phyloP scores from a whole-genome alignment of 2,888 invertebrate species.

The Synergus japonicus region DNA sequence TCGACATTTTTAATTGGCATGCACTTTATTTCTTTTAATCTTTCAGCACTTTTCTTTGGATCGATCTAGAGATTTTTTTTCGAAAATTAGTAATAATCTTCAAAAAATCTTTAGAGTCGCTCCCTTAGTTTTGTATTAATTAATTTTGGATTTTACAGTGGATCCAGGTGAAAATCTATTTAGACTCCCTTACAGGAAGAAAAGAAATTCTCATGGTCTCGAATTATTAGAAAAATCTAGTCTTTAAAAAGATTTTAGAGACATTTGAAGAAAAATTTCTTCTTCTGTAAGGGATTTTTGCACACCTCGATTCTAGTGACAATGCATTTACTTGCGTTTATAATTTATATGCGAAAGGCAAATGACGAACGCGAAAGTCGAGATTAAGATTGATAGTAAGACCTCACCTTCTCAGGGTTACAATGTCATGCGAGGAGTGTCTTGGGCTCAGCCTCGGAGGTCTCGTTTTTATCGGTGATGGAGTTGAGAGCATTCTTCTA shows the following conservation, averaged over 20 bases:
- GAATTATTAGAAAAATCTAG: too few species aligned
- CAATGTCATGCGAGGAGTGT: conserved; percentile 77
- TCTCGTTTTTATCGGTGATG: conserved; percentile 78
- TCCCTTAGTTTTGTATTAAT: background rate
- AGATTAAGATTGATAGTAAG: background rate
- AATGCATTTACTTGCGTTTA: conserved; percentile 23
- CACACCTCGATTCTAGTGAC: conserved; percentile 33
- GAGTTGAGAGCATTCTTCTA: conserved; percentile 78
- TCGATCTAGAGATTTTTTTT: background rate
- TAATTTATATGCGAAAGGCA: conserved; percentile 2
- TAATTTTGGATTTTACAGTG: background rate
- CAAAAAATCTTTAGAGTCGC: too few species aligned
- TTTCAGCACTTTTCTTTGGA: background rate
- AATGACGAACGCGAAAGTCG: conserved; percentile 28
- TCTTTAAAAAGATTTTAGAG: background rate
- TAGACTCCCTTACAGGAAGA: background rate
- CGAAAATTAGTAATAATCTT: too few species aligned
- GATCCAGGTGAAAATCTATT: background rate
- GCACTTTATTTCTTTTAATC: background rate
- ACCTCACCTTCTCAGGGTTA: conserved; percentile 72
- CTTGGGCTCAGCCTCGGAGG: conserved; percentile 77
- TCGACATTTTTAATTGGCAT: background rate
- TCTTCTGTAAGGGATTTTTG: background rate
- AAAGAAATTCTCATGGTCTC: background rate
- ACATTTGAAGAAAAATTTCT: background rate